A percentile compares a stretch with the other conserved stretches of the same genome.
Evolutionary conservation across 2,113 vertebrate species (phyloP).

Genomic region (Ceyx margarethae): DNA sequence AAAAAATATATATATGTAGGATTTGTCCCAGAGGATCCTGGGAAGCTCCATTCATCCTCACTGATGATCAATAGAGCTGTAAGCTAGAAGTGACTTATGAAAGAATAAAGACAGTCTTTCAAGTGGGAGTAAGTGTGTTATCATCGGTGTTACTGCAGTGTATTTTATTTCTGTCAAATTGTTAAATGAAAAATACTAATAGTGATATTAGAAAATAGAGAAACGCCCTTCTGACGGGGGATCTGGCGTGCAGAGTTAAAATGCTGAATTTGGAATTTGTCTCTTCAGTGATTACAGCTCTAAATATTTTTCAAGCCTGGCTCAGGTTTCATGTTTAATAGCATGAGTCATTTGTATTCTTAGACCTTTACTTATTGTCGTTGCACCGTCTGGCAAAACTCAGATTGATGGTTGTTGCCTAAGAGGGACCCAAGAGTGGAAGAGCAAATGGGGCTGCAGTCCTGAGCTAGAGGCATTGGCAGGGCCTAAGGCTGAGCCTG

Average conservation of each 20-base stretch:
- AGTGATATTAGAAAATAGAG: constrained; percentile 59
- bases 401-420: constrained; percentile 54
- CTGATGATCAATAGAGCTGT: constrained; percentile 61
- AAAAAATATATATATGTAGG: constrained; percentile 67
- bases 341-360: constrained; percentile 64
- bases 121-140: constrained; percentile 57
- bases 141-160: not conserved
- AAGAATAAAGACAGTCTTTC: constrained; percentile 67
- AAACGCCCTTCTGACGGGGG: constrained; percentile 24
- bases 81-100: constrained; percentile 69
- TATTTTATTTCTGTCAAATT: constrained; percentile 69
- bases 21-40: constrained; percentile 71
- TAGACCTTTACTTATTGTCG: constrained; percentile 69
- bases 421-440: constrained; percentile 22
- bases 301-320: constrained; percentile 57
- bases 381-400: constrained; percentile 56
- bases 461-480: not conserved
- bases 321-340: constrained; percentile 58
- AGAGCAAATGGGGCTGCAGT: not conserved
- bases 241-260: constrained; percentile 30
- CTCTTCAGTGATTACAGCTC: constrained; percentile 28
- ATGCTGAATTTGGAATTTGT: constrained; percentile 64
- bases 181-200: constrained; percentile 70
- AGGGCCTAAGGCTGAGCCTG: not conserved
- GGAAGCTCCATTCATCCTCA: constrained; percentile 71